phyloP scores from a whole-genome alignment of 2,797 vertebrate genomes.

The Sciurus carolinensis region DNA sequence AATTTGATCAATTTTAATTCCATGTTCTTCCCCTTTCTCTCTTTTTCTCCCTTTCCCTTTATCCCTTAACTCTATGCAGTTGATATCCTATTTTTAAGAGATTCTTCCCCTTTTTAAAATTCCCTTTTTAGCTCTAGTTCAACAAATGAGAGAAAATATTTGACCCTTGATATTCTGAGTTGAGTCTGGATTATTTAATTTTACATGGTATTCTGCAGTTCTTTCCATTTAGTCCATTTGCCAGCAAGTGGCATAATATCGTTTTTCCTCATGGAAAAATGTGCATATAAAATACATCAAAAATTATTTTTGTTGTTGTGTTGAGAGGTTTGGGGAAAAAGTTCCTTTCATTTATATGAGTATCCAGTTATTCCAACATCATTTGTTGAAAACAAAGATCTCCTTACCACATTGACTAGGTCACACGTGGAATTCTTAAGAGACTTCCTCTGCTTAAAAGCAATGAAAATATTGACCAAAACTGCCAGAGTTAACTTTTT shows the following conservation, averaged over 20 bases:
- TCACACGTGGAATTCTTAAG: not conserved
- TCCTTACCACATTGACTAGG: not conserved
- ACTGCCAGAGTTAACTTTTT: not conserved
- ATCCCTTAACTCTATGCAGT: not conserved
- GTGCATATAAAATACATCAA: not conserved
- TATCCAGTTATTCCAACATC: too few species aligned
- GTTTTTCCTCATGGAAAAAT: too few species aligned
- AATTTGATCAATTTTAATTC: not conserved
- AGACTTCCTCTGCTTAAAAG: not conserved
- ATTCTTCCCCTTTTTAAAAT: too few species aligned
- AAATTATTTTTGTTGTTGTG: not conserved
- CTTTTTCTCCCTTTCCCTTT: accelerated
- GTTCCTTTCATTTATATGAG: not conserved
- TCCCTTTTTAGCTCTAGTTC: too few species aligned
- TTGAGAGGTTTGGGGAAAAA: not conserved
- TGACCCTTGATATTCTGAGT: not conserved
- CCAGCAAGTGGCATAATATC: too few species aligned
- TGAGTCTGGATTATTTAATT: not conserved
- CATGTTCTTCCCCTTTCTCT: not conserved
- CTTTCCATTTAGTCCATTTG: too few species aligned
- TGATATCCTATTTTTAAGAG: too few species aligned
- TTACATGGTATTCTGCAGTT: too few species aligned
- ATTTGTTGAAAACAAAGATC: not conserved
- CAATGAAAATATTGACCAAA: not conserved
- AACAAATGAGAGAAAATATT: too few species aligned